These are phyloP conservation scores for Pluvialis apricaria DNA, from an alignment of 2,113 vertebrate genomes.

Conservation along the genomic window DNA sequence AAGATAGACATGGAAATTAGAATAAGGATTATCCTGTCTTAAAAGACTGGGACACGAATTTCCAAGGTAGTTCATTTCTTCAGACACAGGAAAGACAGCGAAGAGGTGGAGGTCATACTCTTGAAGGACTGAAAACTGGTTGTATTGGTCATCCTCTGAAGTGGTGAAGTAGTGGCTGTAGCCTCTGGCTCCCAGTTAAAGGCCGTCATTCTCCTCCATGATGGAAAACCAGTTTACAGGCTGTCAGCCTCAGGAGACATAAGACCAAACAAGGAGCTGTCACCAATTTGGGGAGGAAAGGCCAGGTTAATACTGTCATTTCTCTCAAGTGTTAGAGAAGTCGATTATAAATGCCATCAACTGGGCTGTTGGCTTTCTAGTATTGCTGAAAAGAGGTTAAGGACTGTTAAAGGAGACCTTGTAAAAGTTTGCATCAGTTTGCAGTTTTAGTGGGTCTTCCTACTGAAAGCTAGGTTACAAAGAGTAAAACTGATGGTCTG, in stretches of 20 bases:
- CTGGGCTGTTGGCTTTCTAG: not conserved
- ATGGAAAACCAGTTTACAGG: slow-evolving; percentile 18
- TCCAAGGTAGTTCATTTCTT: not conserved
- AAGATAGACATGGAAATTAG: not conserved
- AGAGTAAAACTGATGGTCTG: not conserved
- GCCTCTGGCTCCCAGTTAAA: not conserved
- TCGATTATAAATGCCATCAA: not conserved
- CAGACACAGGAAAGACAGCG: not conserved
- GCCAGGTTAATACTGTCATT: slow-evolving; percentile 12
- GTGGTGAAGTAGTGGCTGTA: not conserved
- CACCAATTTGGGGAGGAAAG: not conserved
- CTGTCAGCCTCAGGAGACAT: not conserved
- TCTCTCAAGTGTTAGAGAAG: not conserved
- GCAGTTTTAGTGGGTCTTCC: not conserved
- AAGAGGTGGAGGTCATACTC: not conserved
- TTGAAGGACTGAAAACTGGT: not conserved
- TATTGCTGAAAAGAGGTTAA: not conserved
- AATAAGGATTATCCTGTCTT: not conserved
- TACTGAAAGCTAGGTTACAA: not conserved
- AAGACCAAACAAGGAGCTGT: not conserved
- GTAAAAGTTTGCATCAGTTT: not conserved
- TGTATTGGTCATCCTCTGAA: not conserved
- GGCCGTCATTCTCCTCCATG: not conserved
- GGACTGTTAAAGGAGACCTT: not conserved
- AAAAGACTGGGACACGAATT: not conserved